These are phyloP conservation scores for Bufo bufo DNA, from an alignment of 2,113 vertebrate genomes.

Conservation along the genomic window DNA sequence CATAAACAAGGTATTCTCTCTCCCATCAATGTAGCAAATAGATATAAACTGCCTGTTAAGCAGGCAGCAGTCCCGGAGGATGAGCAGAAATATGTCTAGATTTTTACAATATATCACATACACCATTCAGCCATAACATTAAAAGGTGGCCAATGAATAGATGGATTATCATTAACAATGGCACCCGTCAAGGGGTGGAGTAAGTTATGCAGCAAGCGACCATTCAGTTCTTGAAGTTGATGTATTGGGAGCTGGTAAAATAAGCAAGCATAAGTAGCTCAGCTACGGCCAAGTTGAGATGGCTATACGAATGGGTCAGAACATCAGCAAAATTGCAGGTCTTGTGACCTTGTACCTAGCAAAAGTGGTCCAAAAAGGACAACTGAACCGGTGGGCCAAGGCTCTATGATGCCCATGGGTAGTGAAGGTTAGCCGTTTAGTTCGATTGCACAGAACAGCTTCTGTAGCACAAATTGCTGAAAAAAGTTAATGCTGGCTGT, in stretches of 20 bases:
- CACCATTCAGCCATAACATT: background rate
- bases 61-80: background rate
- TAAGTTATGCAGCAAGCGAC: too few species aligned
- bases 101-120: background rate
- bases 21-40: background rate
- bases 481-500: too few species aligned
- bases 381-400: too few species aligned
- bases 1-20: constrained; percentile 29
- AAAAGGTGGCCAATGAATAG: background rate
- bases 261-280: too few species aligned
- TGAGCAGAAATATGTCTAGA: background rate
- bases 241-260: background rate
- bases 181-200: background rate
- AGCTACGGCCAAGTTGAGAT: too few species aligned
- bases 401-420: too few species aligned
- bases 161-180: too few species aligned
- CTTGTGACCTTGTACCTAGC: background rate
- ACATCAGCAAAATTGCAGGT: background rate
- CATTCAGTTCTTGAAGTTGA: background rate
- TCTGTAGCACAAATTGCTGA: too few species aligned
- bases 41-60: constrained; percentile 18
- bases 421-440: too few species aligned
- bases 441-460: too few species aligned
- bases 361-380: too few species aligned
- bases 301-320: background rate